These are phyloP conservation scores for Turritopsis dohrnii DNA, from an alignment of 30 jellyfish, hydroid and myxozoan genomes.

Conservation along the genomic window DNA sequence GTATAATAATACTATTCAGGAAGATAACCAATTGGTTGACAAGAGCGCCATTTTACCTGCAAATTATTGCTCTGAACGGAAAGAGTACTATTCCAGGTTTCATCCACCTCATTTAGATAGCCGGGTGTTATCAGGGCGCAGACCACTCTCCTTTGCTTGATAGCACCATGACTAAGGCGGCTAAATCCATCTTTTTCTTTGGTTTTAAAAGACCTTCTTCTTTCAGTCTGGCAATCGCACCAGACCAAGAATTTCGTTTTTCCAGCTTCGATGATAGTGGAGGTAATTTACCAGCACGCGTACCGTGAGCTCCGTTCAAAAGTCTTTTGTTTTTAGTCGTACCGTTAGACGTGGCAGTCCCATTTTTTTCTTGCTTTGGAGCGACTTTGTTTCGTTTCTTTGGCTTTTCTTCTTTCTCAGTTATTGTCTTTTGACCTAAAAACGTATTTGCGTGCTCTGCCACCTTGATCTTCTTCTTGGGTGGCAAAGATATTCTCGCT, in stretches of 20 bases:
- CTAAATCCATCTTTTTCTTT: constrained; percentile 41
- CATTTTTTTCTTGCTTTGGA: background rate
- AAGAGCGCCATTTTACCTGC: too few relatives aligned
- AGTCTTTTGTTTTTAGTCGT: background rate
- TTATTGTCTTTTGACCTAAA: constrained; percentile 33
- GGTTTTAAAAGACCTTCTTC: constrained; percentile 44
- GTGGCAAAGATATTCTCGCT: constrained; percentile 82
- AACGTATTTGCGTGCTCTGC: constrained; percentile 63
- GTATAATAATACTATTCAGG: too few relatives aligned
- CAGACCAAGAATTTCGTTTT: constrained; percentile 23
- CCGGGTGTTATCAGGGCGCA: constrained; percentile 5
- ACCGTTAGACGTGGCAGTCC: background rate
- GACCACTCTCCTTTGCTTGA: constrained; percentile 84
- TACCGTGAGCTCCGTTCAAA: background rate
- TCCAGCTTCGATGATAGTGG: background rate
- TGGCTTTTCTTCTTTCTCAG: constrained; percentile 22
- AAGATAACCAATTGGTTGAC: too few relatives aligned
- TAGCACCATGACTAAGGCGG: constrained; percentile 65
- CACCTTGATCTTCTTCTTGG: constrained; percentile 68
- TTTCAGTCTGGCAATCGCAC: constrained; percentile 57
- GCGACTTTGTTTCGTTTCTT: constrained; percentile 17
- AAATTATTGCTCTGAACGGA: too few relatives aligned
- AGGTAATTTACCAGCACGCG: constrained; percentile 21
- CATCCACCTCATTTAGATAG: background rate
- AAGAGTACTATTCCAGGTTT: too few relatives aligned